Evolutionary conservation across 2,888 invertebrate species (phyloP), one percentile per base, ranked within the genome.

Genomic region (Dorcus parallelipipedus): DNA sequence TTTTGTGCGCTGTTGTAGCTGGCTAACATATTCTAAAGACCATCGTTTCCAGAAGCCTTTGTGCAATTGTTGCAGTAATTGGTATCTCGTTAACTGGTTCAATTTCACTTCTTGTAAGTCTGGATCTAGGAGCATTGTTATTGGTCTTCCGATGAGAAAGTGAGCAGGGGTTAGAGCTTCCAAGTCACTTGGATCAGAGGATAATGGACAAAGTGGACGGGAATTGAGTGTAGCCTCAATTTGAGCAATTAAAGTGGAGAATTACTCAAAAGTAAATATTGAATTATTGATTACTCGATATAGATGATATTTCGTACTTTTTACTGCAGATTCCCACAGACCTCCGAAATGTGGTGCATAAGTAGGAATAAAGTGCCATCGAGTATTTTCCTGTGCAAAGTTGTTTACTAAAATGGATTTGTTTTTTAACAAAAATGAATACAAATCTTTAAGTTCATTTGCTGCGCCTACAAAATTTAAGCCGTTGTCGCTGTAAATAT

Each of bases 401-500:
- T 50, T n/a, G 38, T 23, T 50, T 17, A n/a, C 7, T 33, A 50
- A 33, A 33, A 33, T 33, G 6, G 26, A 33, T 33, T 33, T 33
- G 26, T 33, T 17, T 20, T 49, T 49, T 3, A 9, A 1, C 10
- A 53, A 49, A 10, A 56, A 58, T 49, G 49, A 17, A 50, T 41
- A 49, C 6, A 58, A n/a, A 14, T 58, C 26, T 10, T 49, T 49
- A 0, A 56, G 26, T 40, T 49, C 49, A 1, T 10, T 41, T 17
- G 54, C 55, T 0, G 59, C 56, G 33, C 56, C 42, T 14, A 33
- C 17, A 42, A 57, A 60, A 17, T 56, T 60, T 9, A 56, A 57
- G 3, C 42, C 58, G 33, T 56, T 58, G 20, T 58, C 54, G n/a
- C 49, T 49, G 55, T 48, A 55, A 26, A 56, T 55, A 14, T 59